A percentile compares a stretch with the other conserved stretches of the same genome.
These are phyloP conservation scores for Meliscaeva auricollis DNA, from an alignment of 2,888 invertebrate species.

Conservation along the genomic window DNA sequence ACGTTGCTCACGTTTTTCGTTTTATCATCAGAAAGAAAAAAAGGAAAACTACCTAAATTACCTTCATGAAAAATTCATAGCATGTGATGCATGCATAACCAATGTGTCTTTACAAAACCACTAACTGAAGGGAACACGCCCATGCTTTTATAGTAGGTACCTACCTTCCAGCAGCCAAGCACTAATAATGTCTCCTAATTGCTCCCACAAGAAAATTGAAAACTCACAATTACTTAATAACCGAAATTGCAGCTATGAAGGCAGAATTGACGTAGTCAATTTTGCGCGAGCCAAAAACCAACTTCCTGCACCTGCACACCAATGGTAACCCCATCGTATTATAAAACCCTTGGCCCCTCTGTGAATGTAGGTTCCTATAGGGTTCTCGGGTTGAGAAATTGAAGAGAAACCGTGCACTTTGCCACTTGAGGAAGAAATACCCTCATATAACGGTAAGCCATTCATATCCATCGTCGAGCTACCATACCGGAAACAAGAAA, in stretches of 20 bases:
- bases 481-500: constrained; percentile 67
- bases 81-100: constrained; percentile 59
- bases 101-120: constrained; percentile 53
- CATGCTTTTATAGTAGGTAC: constrained; percentile 4
- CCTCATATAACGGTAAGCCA: constrained; percentile 47
- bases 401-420: constrained; percentile 29
- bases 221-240: constrained; percentile 72
- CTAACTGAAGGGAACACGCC: constrained; percentile 55
- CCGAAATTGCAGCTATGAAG: constrained; percentile 67
- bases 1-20: too few relatives aligned
- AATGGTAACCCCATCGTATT: background rate
- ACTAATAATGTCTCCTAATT: constrained; percentile 70
- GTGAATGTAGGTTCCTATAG: background rate
- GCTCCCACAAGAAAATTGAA: constrained; percentile 71
- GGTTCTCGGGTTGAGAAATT: constrained; percentile 8
- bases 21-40: too few relatives aligned
- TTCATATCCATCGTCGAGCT: constrained; percentile 58
- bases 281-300: constrained; percentile 47
- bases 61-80: constrained; percentile 45
- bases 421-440: constrained; percentile 49
- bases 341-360: background rate
- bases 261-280: constrained; percentile 69
- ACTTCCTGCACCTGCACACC: constrained; percentile 25
- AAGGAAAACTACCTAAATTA: constrained; percentile 38
- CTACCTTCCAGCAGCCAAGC: constrained; percentile 37